These are phyloP conservation scores for Capitulum mitella DNA, from an alignment of 2,888 invertebrate genomes.

Conservation along the genomic window DNA sequence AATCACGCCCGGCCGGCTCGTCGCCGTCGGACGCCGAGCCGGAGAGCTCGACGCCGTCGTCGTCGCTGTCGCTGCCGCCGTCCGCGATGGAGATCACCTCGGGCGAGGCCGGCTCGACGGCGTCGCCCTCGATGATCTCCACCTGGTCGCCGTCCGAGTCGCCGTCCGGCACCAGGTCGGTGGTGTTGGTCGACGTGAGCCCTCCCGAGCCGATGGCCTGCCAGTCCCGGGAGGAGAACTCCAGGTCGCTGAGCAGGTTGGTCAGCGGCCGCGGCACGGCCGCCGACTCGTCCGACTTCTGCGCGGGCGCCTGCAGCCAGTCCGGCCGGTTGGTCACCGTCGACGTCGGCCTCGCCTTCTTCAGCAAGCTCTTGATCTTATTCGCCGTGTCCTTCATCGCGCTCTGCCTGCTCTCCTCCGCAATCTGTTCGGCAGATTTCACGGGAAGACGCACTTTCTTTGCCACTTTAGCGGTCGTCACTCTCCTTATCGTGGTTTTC, in stretches of 20 bases:
- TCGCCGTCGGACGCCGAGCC: not conserved
- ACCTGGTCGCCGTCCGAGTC: not conserved
- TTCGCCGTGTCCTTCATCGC: not conserved
- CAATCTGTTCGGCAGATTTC: not conserved
- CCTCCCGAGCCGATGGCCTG: constrained; percentile 14
- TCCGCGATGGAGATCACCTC: not conserved
- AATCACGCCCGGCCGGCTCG: no score
- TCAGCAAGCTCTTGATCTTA: not conserved
- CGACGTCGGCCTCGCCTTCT: not conserved
- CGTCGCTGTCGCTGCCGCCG: not conserved
- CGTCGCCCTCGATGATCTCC: constrained; percentile 4
- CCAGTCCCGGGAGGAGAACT: constrained; percentile 8
- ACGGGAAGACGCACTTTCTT: not conserved
- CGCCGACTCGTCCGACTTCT: not conserved
- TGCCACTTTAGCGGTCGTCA: not conserved
- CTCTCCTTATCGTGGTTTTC: not conserved
- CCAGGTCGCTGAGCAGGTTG: not conserved
- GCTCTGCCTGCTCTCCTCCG: not conserved
- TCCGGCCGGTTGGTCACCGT: not conserved
- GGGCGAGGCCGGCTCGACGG: not conserved
- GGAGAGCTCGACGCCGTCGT: not conserved
- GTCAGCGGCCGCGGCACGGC: not conserved
- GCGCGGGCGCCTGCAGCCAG: not conserved
- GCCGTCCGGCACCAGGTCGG: not conserved
- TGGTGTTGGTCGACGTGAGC: not conserved